Evolutionary conservation across 1,140 invertebrate species (phyloP).

Genomic region (Anastrepha ludens): DNA sequence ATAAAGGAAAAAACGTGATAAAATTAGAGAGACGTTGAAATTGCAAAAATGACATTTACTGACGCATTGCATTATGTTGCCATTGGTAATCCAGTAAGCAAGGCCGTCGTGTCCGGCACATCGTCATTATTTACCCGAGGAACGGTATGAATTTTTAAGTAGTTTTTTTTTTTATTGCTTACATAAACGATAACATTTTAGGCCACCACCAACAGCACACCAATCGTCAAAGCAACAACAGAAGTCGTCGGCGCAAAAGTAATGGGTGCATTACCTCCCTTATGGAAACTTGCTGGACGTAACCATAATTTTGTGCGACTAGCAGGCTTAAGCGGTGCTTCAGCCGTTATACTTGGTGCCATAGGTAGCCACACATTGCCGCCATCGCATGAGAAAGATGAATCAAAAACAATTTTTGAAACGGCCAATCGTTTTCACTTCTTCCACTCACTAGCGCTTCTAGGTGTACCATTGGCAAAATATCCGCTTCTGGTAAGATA

Average conservation of each 20-base stretch:
- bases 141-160: neutral
- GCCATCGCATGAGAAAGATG: slow-evolving; percentile 76
- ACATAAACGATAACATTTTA: slow-evolving; percentile 7
- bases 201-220: neutral
- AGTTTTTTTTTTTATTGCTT: neutral
- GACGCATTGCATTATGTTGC: slow-evolving; percentile 55
- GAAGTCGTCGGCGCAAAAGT: slow-evolving; percentile 34
- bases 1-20: neutral
- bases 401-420: slow-evolving; percentile 84
- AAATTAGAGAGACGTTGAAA: neutral
- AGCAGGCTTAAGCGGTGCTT: slow-evolving; percentile 86
- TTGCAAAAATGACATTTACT: slow-evolving; percentile 53
- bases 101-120: slow-evolving; percentile 46
- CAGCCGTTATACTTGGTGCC: slow-evolving; percentile 88
- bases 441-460: slow-evolving; percentile 86
- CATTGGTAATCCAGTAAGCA: slow-evolving; percentile 57
- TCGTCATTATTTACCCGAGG: slow-evolving; percentile 49
- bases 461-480: slow-evolving; percentile 83
- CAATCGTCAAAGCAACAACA: slow-evolving; percentile 16
- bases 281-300: slow-evolving; percentile 78
- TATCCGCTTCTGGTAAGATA: slow-evolving; percentile 80
- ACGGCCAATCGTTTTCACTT: slow-evolving; percentile 92
- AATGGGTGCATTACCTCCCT: slow-evolving; percentile 67
- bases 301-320: slow-evolving; percentile 80
- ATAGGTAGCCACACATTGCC: slow-evolving; percentile 89